Conservation (phyloP, 2,888 invertebrate genomes). For the Epirrhoe alternata region DNA sequence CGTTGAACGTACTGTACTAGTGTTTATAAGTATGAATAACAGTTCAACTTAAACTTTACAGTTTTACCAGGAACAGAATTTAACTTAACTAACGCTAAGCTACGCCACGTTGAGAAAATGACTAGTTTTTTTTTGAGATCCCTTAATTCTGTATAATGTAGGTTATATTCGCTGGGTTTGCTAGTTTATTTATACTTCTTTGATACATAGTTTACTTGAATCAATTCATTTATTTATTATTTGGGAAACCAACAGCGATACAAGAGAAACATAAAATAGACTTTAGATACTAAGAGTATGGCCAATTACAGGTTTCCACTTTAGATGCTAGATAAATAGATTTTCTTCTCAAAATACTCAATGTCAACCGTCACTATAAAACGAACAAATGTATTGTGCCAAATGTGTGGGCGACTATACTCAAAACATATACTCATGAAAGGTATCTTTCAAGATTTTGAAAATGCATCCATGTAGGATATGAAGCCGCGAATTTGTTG, state of each 20-base stretch:
- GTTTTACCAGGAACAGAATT: background rate
- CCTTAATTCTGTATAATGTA: constrained; percentile 32
- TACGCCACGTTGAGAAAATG: constrained; percentile 46
- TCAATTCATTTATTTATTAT: too few species aligned
- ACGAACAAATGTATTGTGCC: background rate
- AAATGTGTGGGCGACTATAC: background rate
- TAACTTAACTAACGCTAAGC: constrained; percentile 20
- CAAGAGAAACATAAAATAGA: too few species aligned
- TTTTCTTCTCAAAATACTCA: background rate
- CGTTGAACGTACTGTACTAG: too few species aligned
- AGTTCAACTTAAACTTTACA: background rate
- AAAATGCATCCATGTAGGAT: too few species aligned
- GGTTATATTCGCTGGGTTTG: too few species aligned
- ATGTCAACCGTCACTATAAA: constrained; percentile 6
- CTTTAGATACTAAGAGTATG: too few species aligned
- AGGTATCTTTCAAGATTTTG: too few species aligned
- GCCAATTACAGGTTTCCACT: too few species aligned
- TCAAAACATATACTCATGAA: background rate
- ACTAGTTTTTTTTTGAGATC: constrained; percentile 63
- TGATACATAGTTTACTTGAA: background rate
- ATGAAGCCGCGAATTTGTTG: too few species aligned
- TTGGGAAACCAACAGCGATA: too few species aligned
- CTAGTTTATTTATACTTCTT: too few species aligned
- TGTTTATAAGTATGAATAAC: background rate
- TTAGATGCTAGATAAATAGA: too few species aligned